These are phyloP conservation scores for Notocelia uddmanniana DNA, from an alignment of 2,888 invertebrate genomes.

Conservation along the genomic window DNA sequence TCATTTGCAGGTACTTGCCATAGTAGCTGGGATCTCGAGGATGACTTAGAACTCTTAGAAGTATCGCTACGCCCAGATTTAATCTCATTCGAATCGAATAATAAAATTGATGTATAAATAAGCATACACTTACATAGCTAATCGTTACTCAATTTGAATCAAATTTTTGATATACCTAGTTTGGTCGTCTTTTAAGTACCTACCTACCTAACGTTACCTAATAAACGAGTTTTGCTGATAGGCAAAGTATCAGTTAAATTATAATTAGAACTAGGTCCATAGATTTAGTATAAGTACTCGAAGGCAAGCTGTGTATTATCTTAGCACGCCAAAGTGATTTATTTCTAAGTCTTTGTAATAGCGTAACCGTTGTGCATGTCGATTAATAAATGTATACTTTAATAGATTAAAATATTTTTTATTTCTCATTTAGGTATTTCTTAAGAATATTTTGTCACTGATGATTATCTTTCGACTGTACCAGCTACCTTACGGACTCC, in stretches of 20 bases:
- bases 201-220: conserved; percentile 19
- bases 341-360: conserved; percentile 25
- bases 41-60: conserved; percentile 35
- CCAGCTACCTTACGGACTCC: no score
- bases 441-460: neutral
- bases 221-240: neutral
- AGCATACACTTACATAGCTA: neutral
- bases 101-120: conserved; percentile 2
- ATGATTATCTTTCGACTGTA: no score
- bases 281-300: conserved; percentile 7
- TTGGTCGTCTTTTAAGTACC: conserved; percentile 15
- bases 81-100: conserved; percentile 1
- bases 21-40: conserved; percentile 28
- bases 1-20: conserved; percentile 45
- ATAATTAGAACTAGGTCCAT: neutral
- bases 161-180: conserved; percentile 9
- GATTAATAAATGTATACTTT: conserved; percentile 9
- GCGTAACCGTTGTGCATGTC: conserved; percentile 26
- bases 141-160: conserved; percentile 7
- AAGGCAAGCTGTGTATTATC: neutral
- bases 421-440: neutral
- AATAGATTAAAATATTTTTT: neutral
- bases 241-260: neutral
- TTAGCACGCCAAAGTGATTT: conserved; percentile 21
- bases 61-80: conserved; percentile 28